phyloP scores from a whole-genome alignment of 2,797 vertebrate species.

The Anisognathus igniventris region DNA sequence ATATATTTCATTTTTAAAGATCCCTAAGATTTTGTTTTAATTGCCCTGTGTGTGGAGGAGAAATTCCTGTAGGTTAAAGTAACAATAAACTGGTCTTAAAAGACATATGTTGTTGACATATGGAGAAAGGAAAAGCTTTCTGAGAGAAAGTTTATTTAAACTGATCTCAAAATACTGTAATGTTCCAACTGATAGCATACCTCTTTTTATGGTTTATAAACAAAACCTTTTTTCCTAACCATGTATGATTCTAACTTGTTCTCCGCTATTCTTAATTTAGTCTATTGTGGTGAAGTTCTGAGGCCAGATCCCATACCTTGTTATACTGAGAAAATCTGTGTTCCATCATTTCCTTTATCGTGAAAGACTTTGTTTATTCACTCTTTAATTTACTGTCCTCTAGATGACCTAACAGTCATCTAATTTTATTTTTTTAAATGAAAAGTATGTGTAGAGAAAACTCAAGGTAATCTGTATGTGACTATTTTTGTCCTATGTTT shows the following conservation, averaged over 20 bases:
- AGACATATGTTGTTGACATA: slow-evolving; percentile 6
- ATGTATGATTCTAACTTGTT: slow-evolving; percentile 40
- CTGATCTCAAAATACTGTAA: not conserved
- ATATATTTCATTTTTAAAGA: not conserved
- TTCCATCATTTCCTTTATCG: slow-evolving; percentile 33
- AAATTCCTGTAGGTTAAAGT: slow-evolving; percentile 35
- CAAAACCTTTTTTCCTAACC: slow-evolving; percentile 21
- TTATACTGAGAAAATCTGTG: slow-evolving; percentile 31
- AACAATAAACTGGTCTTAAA: slow-evolving; percentile 21
- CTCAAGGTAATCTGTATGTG: not conserved
- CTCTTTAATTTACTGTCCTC: slow-evolving; percentile 44
- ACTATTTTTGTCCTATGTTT: slow-evolving; percentile 39
- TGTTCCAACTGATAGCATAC: slow-evolving; percentile 28
- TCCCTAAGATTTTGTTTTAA: not conserved
- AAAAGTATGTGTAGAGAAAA: slow-evolving; percentile 13
- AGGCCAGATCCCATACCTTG: slow-evolving; percentile 28
- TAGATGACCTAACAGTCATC: slow-evolving; percentile 4
- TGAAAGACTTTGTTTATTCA: slow-evolving; percentile 55
- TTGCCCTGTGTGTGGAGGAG: not conserved
- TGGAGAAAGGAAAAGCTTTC: not conserved
- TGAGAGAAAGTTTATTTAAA: slow-evolving; percentile 23
- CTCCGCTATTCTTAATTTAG: slow-evolving; percentile 55
- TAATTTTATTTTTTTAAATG: not conserved
- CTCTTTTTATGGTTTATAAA: slow-evolving; percentile 51
- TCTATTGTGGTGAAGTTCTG: slow-evolving; percentile 1